Evolutionary conservation across 2,888 invertebrate genomes (phyloP).

Genomic region (Nemapogon koenigi): DNA sequence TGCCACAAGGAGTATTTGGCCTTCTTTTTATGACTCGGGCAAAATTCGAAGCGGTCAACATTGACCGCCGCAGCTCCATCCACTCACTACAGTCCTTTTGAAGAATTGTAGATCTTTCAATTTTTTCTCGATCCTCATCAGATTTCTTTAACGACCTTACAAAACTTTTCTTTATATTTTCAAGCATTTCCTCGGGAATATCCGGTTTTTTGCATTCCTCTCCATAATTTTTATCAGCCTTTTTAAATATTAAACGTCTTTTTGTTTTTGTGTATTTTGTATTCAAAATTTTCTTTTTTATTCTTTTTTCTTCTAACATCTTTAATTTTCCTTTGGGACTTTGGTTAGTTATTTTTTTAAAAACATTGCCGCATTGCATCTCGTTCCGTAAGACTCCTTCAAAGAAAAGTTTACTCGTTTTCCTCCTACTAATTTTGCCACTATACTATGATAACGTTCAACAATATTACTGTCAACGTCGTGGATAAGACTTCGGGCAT

Average conservation of each 20-base stretch:
- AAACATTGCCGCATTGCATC: constrained; percentile 22
- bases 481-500: constrained; percentile 14
- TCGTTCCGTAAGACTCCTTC: constrained; percentile 21
- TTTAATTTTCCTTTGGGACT: constrained; percentile 1
- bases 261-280: too few species aligned
- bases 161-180: constrained; percentile 14
- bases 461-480: constrained; percentile 22
- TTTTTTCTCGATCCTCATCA: constrained; percentile 12
- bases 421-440: too few species aligned
- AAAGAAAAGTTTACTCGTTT: constrained; percentile 21
- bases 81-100: constrained; percentile 20
- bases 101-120: constrained; percentile 15
- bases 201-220: constrained; percentile 15
- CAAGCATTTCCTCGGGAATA: constrained; percentile 12
- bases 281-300: background rate
- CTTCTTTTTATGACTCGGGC: constrained; percentile 15
- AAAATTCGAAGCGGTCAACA: constrained; percentile 19
- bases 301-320: constrained; percentile 3
- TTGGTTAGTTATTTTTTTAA: constrained; percentile 1
- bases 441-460: constrained; percentile 23
- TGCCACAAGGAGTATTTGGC: background rate
- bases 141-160: constrained; percentile 14
- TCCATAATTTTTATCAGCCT: too few species aligned
- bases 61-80: constrained; percentile 17
- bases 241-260: constrained; percentile 12